Conservation (phyloP, 2,113 vertebrate genomes). For the Seriola aureovittata region DNA sequence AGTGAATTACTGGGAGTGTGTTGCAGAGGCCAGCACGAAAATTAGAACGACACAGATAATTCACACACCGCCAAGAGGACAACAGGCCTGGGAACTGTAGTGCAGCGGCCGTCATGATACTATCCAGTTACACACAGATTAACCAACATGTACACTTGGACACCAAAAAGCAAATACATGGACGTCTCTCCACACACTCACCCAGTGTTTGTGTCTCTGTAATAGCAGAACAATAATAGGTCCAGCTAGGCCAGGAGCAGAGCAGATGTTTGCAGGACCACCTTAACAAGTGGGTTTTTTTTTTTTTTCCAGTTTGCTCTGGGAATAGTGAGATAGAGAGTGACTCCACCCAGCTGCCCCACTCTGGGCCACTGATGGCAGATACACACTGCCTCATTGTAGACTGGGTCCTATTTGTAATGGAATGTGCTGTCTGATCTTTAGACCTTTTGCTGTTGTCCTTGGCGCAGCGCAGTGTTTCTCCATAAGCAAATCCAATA, state of each 20-base stretch:
- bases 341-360: constrained; percentile 50
- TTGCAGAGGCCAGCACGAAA: background rate
- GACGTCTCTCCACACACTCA: constrained; percentile 9
- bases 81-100: background rate
- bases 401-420: constrained; percentile 40
- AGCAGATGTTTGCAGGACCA: constrained; percentile 80
- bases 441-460: constrained; percentile 58
- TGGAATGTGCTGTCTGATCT: constrained; percentile 65
- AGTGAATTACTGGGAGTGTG: background rate
- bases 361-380: constrained; percentile 53
- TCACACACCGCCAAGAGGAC: background rate
- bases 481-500: constrained; percentile 47
- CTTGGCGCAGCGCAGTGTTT: constrained; percentile 39
- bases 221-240: constrained; percentile 39
- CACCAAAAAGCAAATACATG: constrained; percentile 7
- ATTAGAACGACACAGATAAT: background rate
- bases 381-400: constrained; percentile 51
- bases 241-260: constrained; percentile 18
- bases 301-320: constrained; percentile 69
- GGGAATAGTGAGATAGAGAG: constrained; percentile 57
- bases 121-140: constrained; percentile 10
- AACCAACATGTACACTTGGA: constrained; percentile 7
- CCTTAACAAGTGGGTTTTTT: constrained; percentile 64
- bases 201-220: constrained; percentile 35
- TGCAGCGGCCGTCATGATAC: background rate